phyloP scores from a whole-genome alignment of 30 jellyfish, hydroid and myxozoan species.

The Cassiopea xamachana region DNA sequence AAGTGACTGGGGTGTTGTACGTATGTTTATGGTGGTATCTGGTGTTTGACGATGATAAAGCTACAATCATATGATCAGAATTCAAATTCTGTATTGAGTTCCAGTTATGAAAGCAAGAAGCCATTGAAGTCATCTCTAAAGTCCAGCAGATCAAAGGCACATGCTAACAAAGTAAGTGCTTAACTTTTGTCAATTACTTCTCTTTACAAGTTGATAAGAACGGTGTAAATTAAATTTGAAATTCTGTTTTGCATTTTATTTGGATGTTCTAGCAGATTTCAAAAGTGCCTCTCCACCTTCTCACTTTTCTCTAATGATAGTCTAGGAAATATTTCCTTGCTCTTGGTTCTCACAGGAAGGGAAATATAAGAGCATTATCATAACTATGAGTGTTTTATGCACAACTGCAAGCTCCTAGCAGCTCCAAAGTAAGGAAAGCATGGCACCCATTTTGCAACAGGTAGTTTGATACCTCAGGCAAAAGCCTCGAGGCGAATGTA shows the following conservation, averaged over 20 bases:
- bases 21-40: too few species aligned
- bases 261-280: too few species aligned
- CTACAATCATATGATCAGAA: conserved; percentile 41
- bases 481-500: background rate
- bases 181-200: background rate
- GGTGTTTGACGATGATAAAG: conserved; percentile 10
- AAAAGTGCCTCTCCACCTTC: too few species aligned
- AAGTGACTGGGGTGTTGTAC: too few species aligned
- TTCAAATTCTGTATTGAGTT: conserved; percentile 41
- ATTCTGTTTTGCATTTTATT: too few species aligned
- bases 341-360: too few species aligned
- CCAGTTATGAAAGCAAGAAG: conserved; percentile 48
- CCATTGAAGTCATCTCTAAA: conserved; percentile 33
- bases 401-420: background rate
- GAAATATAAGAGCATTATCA: too few species aligned
- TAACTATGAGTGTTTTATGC: background rate
- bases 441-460: background rate
- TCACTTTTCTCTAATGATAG: too few species aligned
- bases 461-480: background rate
- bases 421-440: background rate
- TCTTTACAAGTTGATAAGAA: too few species aligned
- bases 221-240: too few species aligned
- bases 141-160: conserved; percentile 37
- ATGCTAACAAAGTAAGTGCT: conserved; percentile 25
- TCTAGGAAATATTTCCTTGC: too few species aligned